Conservation (phyloP, 2,888 invertebrate species). For the Plagiodera versicolora region DNA sequence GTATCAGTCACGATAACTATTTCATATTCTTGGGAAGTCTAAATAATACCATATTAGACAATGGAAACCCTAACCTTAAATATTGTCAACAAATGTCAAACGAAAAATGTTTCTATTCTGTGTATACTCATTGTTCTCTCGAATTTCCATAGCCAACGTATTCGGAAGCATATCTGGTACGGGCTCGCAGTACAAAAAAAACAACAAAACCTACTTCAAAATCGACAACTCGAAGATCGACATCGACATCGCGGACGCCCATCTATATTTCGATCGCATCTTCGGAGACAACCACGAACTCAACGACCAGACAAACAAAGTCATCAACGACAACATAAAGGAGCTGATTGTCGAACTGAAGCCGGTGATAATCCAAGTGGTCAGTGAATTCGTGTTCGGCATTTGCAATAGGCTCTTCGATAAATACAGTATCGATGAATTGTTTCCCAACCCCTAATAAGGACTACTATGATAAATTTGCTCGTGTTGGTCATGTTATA, state of each 20-base stretch:
- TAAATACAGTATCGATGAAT: constrained; percentile 57
- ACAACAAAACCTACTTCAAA: constrained; percentile 59
- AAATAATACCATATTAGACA: too few relatives aligned
- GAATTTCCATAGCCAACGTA: constrained; percentile 60
- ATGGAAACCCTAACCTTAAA: too few relatives aligned
- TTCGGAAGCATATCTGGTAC: too few relatives aligned
- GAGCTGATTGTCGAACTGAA: constrained; percentile 66
- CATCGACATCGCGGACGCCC: constrained; percentile 64
- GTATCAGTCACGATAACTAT: too few relatives aligned
- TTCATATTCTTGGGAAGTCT: too few relatives aligned
- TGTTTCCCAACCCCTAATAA: constrained; percentile 42
- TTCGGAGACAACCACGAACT: constrained; percentile 63
- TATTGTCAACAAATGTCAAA: too few relatives aligned
- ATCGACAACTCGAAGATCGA: constrained; percentile 64
- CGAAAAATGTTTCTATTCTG: too few relatives aligned
- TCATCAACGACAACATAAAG: constrained; percentile 74
- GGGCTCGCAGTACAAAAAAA: constrained; percentile 56
- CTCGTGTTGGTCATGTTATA: background rate
- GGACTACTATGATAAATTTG: background rate
- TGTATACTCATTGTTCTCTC: background rate
- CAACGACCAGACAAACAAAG: constrained; percentile 68
- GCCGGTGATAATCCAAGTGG: constrained; percentile 63
- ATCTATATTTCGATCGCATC: constrained; percentile 65
- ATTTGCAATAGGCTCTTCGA: constrained; percentile 59
- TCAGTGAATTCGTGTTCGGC: constrained; percentile 56